Evolutionary conservation across 2,888 invertebrate species (phyloP).

Genomic region (Drosophila ezoana): DNA sequence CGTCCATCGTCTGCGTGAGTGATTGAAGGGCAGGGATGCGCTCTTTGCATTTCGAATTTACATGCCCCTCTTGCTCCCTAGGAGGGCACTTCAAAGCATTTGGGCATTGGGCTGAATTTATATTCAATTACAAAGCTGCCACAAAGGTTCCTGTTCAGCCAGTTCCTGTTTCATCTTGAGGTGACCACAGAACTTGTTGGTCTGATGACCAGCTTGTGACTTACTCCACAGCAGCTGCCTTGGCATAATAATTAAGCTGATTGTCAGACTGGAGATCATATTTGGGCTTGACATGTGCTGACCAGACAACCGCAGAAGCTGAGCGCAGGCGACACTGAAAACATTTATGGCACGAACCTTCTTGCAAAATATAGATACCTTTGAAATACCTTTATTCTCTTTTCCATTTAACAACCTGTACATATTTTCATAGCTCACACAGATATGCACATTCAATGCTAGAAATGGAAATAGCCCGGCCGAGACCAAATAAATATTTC

Average conservation of each 20-base stretch:
- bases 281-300: conserved; percentile 36
- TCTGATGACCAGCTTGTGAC: conserved; percentile 11
- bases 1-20: conserved; percentile 41
- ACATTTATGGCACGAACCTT: neutral
- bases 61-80: conserved; percentile 43
- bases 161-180: conserved; percentile 2
- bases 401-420: neutral
- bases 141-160: conserved; percentile 12
- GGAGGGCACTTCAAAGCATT: conserved; percentile 30
- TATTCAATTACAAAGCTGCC: conserved; percentile 64
- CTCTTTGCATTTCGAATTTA: conserved; percentile 71
- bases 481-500: too few species aligned
- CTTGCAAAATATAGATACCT: neutral
- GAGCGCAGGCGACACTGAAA: neutral
- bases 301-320: conserved; percentile 40
- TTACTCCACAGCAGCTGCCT: conserved; percentile 42
- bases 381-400: neutral
- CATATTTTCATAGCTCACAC: neutral
- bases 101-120: conserved; percentile 49
- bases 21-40: conserved; percentile 70
- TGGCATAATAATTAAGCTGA: conserved; percentile 14
- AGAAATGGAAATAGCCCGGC: conserved; percentile 13
- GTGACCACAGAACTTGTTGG: conserved; percentile 52
- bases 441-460: neutral
- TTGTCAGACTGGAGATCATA: conserved; percentile 29